phyloP scores from a whole-genome alignment of 2,113 vertebrate species.

The Cyprinodon variegatus region DNA sequence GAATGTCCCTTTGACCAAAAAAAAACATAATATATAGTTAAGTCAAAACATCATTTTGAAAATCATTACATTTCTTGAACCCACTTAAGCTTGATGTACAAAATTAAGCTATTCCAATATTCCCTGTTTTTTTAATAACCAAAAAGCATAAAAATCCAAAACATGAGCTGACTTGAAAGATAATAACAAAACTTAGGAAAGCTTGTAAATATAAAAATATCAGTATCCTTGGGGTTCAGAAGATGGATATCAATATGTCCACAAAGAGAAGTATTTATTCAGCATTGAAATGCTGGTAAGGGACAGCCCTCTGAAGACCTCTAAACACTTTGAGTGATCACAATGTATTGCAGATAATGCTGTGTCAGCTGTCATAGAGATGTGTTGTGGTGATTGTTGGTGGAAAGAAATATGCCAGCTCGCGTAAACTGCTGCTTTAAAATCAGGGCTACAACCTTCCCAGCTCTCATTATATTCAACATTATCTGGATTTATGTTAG shows the following conservation, averaged over 20 bases:
- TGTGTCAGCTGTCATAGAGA: slow-evolving; percentile 45
- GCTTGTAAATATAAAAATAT: slow-evolving; percentile 34
- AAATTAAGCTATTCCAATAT: background rate
- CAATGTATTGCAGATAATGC: slow-evolving; percentile 38
- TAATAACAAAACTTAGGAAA: background rate
- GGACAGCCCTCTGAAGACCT: slow-evolving; percentile 38
- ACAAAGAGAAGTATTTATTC: slow-evolving; percentile 12
- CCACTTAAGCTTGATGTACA: background rate
- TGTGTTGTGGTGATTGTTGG: slow-evolving; percentile 41
- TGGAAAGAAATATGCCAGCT: slow-evolving; percentile 25
- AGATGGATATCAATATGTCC: slow-evolving; percentile 21
- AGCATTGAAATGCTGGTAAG: slow-evolving; percentile 31
- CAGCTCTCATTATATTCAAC: slow-evolving; percentile 21
- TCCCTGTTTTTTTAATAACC: background rate
- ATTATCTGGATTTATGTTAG: slow-evolving; percentile 8
- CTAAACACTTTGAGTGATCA: slow-evolving; percentile 49
- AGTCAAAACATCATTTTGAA: background rate
- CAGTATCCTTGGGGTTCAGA: slow-evolving; percentile 1
- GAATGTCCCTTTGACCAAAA: background rate
- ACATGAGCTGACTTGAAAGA: background rate
- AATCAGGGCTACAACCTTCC: background rate
- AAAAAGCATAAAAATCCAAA: background rate
- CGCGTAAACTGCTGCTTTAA: slow-evolving; percentile 5
- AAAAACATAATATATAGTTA: background rate
- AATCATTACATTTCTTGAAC: background rate